A percentile compares a stretch with the other conserved stretches of the same genome.
phyloP scores from a whole-genome alignment of 1,140 invertebrate genomes.

The Batillaria attramentaria region DNA sequence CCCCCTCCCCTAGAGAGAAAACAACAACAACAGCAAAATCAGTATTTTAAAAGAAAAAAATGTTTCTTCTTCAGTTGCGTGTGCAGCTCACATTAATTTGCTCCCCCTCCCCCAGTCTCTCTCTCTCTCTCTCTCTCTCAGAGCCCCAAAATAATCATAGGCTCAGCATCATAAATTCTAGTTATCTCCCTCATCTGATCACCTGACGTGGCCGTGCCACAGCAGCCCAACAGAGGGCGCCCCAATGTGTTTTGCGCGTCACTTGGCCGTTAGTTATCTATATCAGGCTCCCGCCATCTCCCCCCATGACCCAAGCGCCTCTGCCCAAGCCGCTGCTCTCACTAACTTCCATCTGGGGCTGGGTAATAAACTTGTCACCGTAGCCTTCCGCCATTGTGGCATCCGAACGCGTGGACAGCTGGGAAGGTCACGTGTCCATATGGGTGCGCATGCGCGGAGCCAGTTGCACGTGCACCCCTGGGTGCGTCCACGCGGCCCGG shows the following conservation, averaged over 20 bases:
- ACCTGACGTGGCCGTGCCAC: not conserved
- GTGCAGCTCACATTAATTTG: no score
- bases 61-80: no score
- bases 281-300: not conserved
- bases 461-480: not conserved
- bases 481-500: no score
- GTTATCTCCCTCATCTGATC: not conserved
- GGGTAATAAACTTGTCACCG: not conserved
- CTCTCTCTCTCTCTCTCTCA: no score
- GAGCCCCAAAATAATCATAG: not conserved
- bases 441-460: not conserved
- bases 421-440: slow-evolving; percentile 1
- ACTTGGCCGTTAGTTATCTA: not conserved
- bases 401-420: slow-evolving; percentile 8
- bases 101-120: no score
- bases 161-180: not conserved
- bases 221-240: not conserved
- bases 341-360: not conserved
- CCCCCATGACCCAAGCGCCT: not conserved
- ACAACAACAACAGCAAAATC: no score
- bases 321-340: not conserved
- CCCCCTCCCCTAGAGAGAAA: no score
- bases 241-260: not conserved
- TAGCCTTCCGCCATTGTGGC: not conserved
- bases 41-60: not conserved